These are phyloP conservation scores for Epicampocera succincta DNA, from an alignment of 2,888 invertebrate species.

Conservation along the genomic window DNA sequence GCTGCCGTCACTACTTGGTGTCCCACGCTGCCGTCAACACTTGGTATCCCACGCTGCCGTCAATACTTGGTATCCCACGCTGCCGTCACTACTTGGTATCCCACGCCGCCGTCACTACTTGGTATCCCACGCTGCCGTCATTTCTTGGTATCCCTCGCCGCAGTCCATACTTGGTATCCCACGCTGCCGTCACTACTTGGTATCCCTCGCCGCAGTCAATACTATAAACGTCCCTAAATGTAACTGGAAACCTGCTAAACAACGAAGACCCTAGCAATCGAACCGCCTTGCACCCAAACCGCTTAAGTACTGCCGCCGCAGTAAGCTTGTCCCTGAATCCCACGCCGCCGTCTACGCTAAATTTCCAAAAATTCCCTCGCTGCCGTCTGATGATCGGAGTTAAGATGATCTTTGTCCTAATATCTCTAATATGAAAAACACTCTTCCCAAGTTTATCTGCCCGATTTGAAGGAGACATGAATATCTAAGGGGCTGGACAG, in stretches of 20 bases:
- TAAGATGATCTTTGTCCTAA: slow-evolving; percentile 39
- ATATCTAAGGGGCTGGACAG: slow-evolving; percentile 20
- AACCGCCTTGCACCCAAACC: slow-evolving; percentile 45
- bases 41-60: slow-evolving; percentile 71
- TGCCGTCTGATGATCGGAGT: slow-evolving; percentile 60
- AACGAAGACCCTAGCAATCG: slow-evolving; percentile 51
- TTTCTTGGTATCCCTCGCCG: slow-evolving; percentile 72
- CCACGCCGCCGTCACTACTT: slow-evolving; percentile 74
- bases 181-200: slow-evolving; percentile 71
- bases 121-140: slow-evolving; percentile 72
- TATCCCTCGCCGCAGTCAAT: slow-evolving; percentile 73
- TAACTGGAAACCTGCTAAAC: slow-evolving; percentile 62
- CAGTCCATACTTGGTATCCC: slow-evolving; percentile 72
- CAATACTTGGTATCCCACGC: slow-evolving; percentile 69
- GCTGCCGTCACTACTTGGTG: slow-evolving; percentile 70
- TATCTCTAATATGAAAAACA: too few species aligned
- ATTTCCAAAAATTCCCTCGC: slow-evolving; percentile 69
- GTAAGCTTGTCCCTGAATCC: slow-evolving; percentile 71
- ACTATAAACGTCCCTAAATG: slow-evolving; percentile 71
- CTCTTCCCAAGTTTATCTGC: slow-evolving; percentile 62
- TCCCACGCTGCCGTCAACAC: slow-evolving; percentile 75
- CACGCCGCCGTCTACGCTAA: slow-evolving; percentile 74
- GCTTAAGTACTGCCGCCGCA: slow-evolving; percentile 69
- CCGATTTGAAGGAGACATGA: not conserved
- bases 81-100: slow-evolving; percentile 71